A percentile compares a stretch with the other conserved stretches of the same genome.
Evolutionary conservation across 2,888 invertebrate genomes (phyloP).

Genomic region (Hirtodrosophila histrioides): DNA sequence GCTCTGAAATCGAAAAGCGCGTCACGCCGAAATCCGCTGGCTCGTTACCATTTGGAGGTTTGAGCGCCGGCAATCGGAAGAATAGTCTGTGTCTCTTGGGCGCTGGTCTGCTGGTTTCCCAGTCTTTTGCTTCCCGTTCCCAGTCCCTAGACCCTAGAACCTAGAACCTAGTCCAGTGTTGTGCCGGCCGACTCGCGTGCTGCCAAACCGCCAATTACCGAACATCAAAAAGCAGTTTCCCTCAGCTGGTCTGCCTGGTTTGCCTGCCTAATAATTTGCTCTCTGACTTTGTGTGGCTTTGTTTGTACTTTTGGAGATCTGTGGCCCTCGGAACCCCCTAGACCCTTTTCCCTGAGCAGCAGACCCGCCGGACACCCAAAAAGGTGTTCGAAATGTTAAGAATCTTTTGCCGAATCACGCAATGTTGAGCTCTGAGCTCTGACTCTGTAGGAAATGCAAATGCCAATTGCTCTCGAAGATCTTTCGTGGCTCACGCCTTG

Average conservation of each 20-base stretch:
- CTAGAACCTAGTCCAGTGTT: conserved; percentile 13
- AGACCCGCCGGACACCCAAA: conserved; percentile 65
- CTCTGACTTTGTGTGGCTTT: conserved; percentile 72
- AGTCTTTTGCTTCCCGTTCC: conserved; percentile 1
- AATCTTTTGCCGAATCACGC: conserved; percentile 71
- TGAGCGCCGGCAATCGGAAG: conserved; percentile 70
- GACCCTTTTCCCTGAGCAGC: conserved; percentile 21
- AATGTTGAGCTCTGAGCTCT: conserved; percentile 40
- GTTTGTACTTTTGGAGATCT: conserved; percentile 59
- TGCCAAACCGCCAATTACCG: conserved; percentile 79
- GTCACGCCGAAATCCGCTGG: conserved; percentile 72
- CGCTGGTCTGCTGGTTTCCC: conserved; percentile 32
- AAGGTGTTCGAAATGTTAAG: conserved; percentile 75
- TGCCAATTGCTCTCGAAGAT: conserved; percentile 56
- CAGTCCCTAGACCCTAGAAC: conserved; percentile 1
- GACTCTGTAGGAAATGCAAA: conserved; percentile 54
- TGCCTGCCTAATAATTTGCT: conserved; percentile 71
- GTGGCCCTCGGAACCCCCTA: conserved; percentile 5
- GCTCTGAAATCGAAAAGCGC: conserved; percentile 63
- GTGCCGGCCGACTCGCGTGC: conserved; percentile 68
- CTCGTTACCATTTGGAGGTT: conserved; percentile 71
- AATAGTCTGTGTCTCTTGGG: conserved; percentile 40
- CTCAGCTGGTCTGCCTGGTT: conserved; percentile 48
- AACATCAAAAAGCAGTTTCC: conserved; percentile 79
- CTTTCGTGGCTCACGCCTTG: conserved; percentile 66